Percentiles rank a stretch among this genome's conserved stretches.
Evolutionary conservation across 1,140 invertebrate genomes (phyloP).

Genomic region (Magallana ariakensis): DNA sequence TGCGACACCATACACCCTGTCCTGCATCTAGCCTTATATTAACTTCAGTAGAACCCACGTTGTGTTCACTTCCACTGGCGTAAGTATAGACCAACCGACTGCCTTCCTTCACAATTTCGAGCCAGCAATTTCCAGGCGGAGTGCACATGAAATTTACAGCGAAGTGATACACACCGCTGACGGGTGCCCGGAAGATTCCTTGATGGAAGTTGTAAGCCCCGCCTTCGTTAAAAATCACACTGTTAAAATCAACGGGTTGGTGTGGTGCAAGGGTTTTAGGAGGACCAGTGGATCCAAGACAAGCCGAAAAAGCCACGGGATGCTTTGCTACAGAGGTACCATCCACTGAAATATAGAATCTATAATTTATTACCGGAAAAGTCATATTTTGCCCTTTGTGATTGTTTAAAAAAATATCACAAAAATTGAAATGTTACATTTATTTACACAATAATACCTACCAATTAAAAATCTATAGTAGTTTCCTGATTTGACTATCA

Average conservation of each 20-base stretch:
- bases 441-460: too few relatives aligned
- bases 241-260: neutral
- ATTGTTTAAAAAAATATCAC: too few relatives aligned
- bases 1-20: neutral
- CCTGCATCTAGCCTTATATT: neutral
- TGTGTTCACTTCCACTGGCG: neutral
- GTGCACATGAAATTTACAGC: neutral
- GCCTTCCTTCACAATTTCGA: neutral
- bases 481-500: too few relatives aligned
- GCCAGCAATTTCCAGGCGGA: neutral
- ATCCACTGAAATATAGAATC: neutral
- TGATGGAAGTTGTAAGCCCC: neutral
- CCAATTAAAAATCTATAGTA: too few relatives aligned
- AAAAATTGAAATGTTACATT: too few relatives aligned
- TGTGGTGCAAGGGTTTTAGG: neutral
- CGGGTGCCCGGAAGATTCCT: neutral
- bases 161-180: neutral
- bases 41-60: neutral
- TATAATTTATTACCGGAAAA: neutral
- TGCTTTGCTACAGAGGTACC: too few relatives aligned
- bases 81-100: neutral
- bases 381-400: too few relatives aligned
- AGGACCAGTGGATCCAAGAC: neutral
- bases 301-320: too few relatives aligned
- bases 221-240: too few relatives aligned